Conservation (phyloP, 2,888 invertebrate genomes). For the Apodemia duryi region DNA sequence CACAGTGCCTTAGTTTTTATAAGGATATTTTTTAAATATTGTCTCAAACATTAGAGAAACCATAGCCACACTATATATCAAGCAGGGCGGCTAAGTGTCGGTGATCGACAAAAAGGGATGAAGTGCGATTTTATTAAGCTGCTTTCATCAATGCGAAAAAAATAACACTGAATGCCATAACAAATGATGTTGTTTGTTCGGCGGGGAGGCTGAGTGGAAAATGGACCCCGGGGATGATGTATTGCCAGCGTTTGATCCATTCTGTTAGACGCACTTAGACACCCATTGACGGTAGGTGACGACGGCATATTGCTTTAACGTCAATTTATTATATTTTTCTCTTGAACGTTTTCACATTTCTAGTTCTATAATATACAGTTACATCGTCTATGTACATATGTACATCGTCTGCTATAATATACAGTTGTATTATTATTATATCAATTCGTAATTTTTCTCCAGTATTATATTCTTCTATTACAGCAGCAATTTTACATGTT, state of each 20-base stretch:
- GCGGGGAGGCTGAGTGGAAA: conserved; percentile 49
- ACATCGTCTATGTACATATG: no score
- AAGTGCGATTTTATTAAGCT: conserved; percentile 77
- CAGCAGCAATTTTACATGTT: no score
- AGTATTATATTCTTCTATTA: no score
- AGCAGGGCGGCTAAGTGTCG: conserved; percentile 67
- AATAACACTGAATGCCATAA: conserved; percentile 68
- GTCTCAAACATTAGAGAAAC: background rate
- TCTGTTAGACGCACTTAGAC: conserved; percentile 33
- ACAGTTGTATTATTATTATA: no score
- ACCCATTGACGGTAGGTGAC: conserved; percentile 60
- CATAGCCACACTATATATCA: conserved; percentile 42
- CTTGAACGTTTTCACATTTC: conserved; percentile 19
- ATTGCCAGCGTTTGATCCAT: conserved; percentile 48
- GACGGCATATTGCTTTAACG: conserved; percentile 33
- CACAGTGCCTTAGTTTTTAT: background rate
- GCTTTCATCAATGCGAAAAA: conserved; percentile 69
- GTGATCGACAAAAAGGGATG: conserved; percentile 78
- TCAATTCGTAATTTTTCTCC: no score
- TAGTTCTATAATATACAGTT: no score
- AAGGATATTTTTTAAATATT: background rate
- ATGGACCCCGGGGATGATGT: conserved; percentile 40
- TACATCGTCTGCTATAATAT: no score
- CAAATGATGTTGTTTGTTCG: conserved; percentile 75
- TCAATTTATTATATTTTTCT: conserved; percentile 28